Conservation (phyloP, 2,797 vertebrate species). For the Knipowitschia caucasica region DNA sequence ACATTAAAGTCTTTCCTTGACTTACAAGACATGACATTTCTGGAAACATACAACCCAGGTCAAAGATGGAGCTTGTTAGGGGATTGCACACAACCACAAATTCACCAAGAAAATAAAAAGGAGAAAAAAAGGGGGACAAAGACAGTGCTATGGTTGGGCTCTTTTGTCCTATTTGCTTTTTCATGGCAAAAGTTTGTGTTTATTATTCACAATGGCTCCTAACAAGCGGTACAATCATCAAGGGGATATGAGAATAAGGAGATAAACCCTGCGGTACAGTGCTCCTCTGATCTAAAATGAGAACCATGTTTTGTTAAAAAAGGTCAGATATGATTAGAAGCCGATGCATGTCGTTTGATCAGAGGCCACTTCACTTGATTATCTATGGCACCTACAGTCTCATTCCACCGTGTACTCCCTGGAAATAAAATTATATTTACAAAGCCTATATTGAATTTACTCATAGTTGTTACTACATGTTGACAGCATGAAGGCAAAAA, state of each 20-base stretch:
- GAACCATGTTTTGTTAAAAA: constrained; percentile 50
- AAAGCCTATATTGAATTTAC: not conserved
- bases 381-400: constrained; percentile 23
- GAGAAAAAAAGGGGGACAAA: constrained; percentile 67
- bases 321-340: constrained; percentile 64
- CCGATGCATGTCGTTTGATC: constrained; percentile 42
- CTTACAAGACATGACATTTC: constrained; percentile 78
- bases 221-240: constrained; percentile 50
- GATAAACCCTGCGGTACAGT: constrained; percentile 55
- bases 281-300: constrained; percentile 62
- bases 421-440: not conserved
- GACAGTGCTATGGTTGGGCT: constrained; percentile 55
- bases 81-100: constrained; percentile 73
- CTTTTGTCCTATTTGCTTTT: constrained; percentile 53
- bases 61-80: constrained; percentile 81
- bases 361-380: constrained; percentile 34
- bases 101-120: constrained; percentile 44
- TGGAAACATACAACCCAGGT: constrained; percentile 75
- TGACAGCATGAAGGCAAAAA: not conserved
- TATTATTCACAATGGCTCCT: constrained; percentile 62
- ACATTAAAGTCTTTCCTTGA: constrained; percentile 75
- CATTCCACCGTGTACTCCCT: constrained; percentile 22
- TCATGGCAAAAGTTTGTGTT: constrained; percentile 56
- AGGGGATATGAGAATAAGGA: constrained; percentile 53
- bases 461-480: not conserved